Percentiles rank a stretch among this genome's conserved stretches.
Evolutionary conservation across 2,888 invertebrate species (phyloP).

Genomic region (Habrosyne pyritoides): DNA sequence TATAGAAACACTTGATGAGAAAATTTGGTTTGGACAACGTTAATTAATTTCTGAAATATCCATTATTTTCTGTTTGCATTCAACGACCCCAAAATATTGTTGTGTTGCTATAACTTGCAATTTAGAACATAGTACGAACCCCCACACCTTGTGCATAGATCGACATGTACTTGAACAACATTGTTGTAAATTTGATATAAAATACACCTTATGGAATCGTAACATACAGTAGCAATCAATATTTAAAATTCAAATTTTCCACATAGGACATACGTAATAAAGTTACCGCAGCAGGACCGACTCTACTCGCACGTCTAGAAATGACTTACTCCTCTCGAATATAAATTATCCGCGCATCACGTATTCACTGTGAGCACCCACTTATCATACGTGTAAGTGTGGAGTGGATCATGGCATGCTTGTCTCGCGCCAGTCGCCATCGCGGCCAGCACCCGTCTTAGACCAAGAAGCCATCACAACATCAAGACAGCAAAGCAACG

Average conservation of each 20-base stretch:
- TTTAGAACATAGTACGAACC: too few relatives aligned
- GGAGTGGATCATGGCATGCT: conserved; percentile 24
- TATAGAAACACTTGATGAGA: too few relatives aligned
- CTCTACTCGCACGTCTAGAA: not conserved
- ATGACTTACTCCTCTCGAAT: not conserved
- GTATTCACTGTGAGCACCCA: not conserved
- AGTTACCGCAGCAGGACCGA: not conserved
- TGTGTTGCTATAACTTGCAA: too few relatives aligned
- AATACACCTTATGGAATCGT: not conserved
- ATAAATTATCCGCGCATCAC: not conserved
- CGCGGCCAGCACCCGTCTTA: conserved; percentile 57
- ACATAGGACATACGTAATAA: not conserved
- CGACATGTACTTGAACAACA: too few relatives aligned
- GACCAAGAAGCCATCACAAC: not conserved
- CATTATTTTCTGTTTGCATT: too few relatives aligned
- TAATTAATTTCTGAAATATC: too few relatives aligned
- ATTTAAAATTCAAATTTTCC: not conserved
- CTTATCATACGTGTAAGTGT: conserved; percentile 19
- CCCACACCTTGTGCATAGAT: too few relatives aligned
- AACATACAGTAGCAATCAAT: not conserved
- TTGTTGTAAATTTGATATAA: too few relatives aligned
- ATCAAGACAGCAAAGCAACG: conserved; percentile 31
- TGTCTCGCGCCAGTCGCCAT: conserved; percentile 70
- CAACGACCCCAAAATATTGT: too few relatives aligned
- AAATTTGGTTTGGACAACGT: too few relatives aligned